Conservation (phyloP, 1,140 invertebrate species). For the Drosophila lini region DNA sequence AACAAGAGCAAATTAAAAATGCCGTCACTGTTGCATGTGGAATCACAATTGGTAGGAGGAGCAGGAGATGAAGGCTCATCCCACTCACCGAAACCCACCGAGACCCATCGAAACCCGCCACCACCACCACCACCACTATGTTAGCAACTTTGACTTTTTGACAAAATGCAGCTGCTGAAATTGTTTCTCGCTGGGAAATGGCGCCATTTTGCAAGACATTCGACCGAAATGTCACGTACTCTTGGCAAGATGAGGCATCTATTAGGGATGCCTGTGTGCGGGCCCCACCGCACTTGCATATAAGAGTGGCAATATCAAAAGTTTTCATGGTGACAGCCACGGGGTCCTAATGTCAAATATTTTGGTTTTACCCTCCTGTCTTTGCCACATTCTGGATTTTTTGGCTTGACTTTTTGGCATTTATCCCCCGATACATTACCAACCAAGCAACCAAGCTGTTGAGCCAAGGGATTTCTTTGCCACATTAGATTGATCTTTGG, state of each 20-base stretch:
- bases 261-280: slow-evolving; percentile 25
- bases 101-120: neutral
- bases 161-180: slow-evolving; percentile 72
- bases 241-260: slow-evolving; percentile 42
- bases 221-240: slow-evolving; percentile 33
- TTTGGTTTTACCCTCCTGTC: slow-evolving; percentile 49
- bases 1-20: slow-evolving; percentile 74
- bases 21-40: slow-evolving; percentile 63
- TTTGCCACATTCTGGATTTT: slow-evolving; percentile 39
- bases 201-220: slow-evolving; percentile 57
- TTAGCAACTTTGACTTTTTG: slow-evolving; percentile 54
- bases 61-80: neutral
- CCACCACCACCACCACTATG: slow-evolving; percentile 2
- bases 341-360: slow-evolving; percentile 72
- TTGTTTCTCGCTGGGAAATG: slow-evolving; percentile 42
- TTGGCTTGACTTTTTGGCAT: slow-evolving; percentile 36
- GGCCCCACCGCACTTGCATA: slow-evolving; percentile 18
- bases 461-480: slow-evolving; percentile 12
- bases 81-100: neutral
- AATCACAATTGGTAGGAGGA: slow-evolving; percentile 40
- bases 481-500: slow-evolving; percentile 24
- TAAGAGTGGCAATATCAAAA: slow-evolving; percentile 64
- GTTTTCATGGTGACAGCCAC: slow-evolving; percentile 51
- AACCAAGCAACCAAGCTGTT: slow-evolving; percentile 9
- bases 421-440: slow-evolving; percentile 44